Conservation (phyloP, 2,113 vertebrate species). For the Xyliphius kryptos region DNA sequence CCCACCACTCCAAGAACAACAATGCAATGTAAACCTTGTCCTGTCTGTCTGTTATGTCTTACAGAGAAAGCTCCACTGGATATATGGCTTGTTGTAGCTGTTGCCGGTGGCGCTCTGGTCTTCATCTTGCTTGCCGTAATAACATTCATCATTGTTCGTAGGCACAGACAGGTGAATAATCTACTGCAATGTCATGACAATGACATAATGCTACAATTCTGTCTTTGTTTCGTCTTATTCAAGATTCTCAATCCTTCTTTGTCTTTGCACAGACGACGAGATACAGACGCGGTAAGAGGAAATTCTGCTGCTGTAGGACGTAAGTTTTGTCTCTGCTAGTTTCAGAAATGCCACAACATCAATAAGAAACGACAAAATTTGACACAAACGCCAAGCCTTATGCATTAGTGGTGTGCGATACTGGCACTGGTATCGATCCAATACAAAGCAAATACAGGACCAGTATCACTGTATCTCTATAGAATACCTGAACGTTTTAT, state of each 20-base stretch:
- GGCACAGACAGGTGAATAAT: conserved; percentile 49
- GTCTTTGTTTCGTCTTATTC: conserved; percentile 1
- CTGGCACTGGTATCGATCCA: too few species aligned
- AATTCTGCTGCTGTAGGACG: conserved; percentile 60
- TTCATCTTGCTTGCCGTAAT: conserved; percentile 52
- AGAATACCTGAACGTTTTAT: too few species aligned
- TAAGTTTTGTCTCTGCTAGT: conserved; percentile 55
- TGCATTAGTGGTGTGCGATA: too few species aligned
- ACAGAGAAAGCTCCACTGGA: conserved; percentile 46
- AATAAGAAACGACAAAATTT: too few species aligned
- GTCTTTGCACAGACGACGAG: conserved; percentile 34
- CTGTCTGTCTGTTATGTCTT: background rate
- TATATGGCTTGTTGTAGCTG: conserved; percentile 52
- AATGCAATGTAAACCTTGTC: too few species aligned
- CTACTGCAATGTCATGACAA: too few species aligned
- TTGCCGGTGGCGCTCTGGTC: conserved; percentile 44
- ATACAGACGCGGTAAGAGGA: conserved; percentile 41
- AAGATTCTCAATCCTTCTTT: conserved; percentile 8
- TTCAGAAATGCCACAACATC: too few species aligned
- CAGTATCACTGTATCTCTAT: too few species aligned
- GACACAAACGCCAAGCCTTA: too few species aligned
- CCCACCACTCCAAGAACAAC: too few species aligned
- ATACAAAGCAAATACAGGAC: too few species aligned
- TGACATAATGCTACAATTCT: background rate
- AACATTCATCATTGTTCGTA: conserved; percentile 36